Evolutionary conservation across 2,797 vertebrate genomes (phyloP).

Genomic region (Sebastes taczanowskii): DNA sequence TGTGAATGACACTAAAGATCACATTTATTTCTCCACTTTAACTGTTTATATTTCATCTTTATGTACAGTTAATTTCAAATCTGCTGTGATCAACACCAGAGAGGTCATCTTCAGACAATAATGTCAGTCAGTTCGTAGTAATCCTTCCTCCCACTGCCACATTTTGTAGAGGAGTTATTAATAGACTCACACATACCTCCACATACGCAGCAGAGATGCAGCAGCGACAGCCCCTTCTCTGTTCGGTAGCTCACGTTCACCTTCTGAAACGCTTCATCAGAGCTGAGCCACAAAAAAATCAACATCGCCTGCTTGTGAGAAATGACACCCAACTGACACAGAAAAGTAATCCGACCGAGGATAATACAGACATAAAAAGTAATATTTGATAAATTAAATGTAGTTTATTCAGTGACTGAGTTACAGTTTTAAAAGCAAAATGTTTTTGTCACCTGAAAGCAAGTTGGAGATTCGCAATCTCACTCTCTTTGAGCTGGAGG

Average conservation of each 20-base stretch:
- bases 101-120: constrained; percentile 39
- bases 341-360: not conserved
- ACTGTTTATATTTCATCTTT: not conserved
- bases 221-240: constrained; percentile 91
- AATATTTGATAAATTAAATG: not conserved
- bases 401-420: fast-evolving
- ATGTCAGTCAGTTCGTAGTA: constrained; percentile 18
- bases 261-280: constrained; percentile 94
- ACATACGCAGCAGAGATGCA: constrained; percentile 94
- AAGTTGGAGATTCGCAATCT: constrained; percentile 86
- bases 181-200: constrained; percentile 85
- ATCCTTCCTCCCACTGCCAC: constrained; percentile 45
- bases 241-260: constrained; percentile 94
- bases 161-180: constrained; percentile 70
- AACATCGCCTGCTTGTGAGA: constrained; percentile 28
- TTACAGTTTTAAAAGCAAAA: not conserved
- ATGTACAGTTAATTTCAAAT: not conserved
- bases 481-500: constrained; percentile 88
- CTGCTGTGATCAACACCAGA: not conserved
- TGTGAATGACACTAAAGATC: not conserved
- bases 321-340: constrained; percentile 1
- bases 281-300: constrained; percentile 81
- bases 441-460: constrained; percentile 88
- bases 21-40: not conserved
- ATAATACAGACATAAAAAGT: not conserved